Percentiles rank a stretch among this genome's conserved stretches.
phyloP scores from a whole-genome alignment of 2,797 vertebrate genomes.

The Oryzias sinensis region DNA sequence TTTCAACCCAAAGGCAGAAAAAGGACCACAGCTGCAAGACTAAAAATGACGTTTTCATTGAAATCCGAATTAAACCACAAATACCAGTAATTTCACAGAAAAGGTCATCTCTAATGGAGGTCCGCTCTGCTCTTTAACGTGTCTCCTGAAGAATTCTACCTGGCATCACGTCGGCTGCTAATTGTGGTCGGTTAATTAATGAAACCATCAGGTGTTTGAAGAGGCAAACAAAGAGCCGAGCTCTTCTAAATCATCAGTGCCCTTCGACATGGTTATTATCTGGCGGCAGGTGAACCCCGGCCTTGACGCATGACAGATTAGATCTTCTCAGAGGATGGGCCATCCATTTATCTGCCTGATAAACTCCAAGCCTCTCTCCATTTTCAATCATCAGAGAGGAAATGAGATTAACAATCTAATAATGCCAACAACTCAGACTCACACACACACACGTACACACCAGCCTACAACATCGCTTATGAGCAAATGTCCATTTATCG shows the following conservation, averaged over 20 bases:
- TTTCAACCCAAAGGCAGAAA: slow-evolving; percentile 70
- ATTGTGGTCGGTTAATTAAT: slow-evolving; percentile 79
- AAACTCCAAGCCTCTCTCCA: slow-evolving; percentile 75
- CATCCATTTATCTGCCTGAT: slow-evolving; percentile 82
- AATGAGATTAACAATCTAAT: slow-evolving; percentile 81
- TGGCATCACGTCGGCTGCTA: slow-evolving; percentile 56
- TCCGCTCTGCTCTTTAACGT: slow-evolving; percentile 70
- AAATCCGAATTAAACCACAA: slow-evolving; percentile 82
- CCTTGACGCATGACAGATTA: slow-evolving; percentile 80
- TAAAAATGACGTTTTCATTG: slow-evolving; percentile 80
- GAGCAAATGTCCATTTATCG: slow-evolving; percentile 45
- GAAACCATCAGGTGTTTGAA: slow-evolving; percentile 76
- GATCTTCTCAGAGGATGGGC: slow-evolving; percentile 76
- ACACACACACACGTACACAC: slow-evolving; percentile 12
- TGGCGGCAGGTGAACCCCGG: slow-evolving; percentile 71
- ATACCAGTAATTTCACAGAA: slow-evolving; percentile 83
- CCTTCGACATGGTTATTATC: slow-evolving; percentile 79
- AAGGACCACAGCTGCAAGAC: slow-evolving; percentile 68
- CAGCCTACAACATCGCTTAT: slow-evolving; percentile 40
- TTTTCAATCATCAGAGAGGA: slow-evolving; percentile 80
- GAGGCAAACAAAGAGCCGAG: slow-evolving; percentile 77
- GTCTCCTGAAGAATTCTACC: slow-evolving; percentile 68
- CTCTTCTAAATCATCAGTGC: slow-evolving; percentile 69
- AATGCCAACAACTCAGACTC: slow-evolving; percentile 49
- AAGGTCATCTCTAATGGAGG: slow-evolving; percentile 84